phyloP scores from a whole-genome alignment of 2,113 vertebrate species.

The Pyrgilauda ruficollis region DNA sequence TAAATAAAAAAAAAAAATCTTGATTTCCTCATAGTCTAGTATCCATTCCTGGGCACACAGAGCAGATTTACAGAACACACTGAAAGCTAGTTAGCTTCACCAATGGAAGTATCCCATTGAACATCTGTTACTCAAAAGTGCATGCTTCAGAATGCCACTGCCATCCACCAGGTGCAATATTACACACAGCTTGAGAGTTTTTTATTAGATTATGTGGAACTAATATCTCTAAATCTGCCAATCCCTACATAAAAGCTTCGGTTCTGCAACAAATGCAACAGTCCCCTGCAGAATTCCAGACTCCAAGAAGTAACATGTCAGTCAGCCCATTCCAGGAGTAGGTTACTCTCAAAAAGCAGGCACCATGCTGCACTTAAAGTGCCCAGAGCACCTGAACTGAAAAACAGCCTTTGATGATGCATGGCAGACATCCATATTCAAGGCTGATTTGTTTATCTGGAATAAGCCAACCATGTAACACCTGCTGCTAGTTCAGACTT shows the following conservation, averaged over 20 bases:
- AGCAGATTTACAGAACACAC: neutral
- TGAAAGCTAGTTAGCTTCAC: neutral
- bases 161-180: neutral
- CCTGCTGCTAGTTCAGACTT: neutral
- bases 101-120: rapidly evolving
- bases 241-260: neutral
- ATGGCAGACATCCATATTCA: neutral
- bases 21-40: neutral
- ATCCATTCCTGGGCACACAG: neutral
- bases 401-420: neutral
- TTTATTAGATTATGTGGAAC: neutral
- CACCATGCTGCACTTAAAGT: neutral
- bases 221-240: neutral
- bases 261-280: neutral
- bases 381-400: neutral
- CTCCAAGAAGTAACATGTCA: neutral
- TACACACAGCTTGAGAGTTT: neutral
- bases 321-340: neutral
- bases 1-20: neutral
- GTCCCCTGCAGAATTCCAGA: neutral
- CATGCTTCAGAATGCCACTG: neutral
- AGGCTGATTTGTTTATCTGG: neutral
- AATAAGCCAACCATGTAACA: neutral
- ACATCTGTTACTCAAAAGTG: neutral
- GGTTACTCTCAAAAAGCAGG: neutral